Conservation (phyloP, 35 echinoderm and acorn worm genomes). For the Strongylocentrotus purpuratus region DNA sequence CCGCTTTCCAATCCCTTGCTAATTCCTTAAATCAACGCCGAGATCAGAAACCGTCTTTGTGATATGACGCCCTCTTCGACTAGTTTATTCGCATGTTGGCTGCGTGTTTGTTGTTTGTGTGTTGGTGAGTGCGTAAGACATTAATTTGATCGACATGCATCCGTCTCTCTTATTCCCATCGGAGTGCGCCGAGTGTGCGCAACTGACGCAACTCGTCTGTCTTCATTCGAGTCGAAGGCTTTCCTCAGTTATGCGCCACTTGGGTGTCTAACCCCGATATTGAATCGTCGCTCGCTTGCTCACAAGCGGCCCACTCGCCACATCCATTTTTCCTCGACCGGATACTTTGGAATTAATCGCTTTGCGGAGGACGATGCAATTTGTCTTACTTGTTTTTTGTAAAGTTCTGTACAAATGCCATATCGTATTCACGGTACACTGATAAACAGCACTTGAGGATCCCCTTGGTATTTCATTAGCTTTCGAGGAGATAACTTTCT, state of each 20-base stretch:
- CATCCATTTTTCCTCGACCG: background rate
- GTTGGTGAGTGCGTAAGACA: background rate
- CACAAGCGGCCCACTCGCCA: background rate
- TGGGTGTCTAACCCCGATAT: constrained; percentile 1
- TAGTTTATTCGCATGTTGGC: background rate
- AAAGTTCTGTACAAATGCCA: background rate
- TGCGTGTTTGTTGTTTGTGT: background rate
- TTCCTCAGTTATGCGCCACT: background rate
- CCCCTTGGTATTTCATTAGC: background rate
- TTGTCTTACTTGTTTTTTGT: background rate
- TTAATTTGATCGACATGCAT: constrained; percentile 11
- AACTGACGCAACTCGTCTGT: background rate
- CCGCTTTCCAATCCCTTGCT: background rate
- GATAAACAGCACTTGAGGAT: background rate
- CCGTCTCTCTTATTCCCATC: background rate
- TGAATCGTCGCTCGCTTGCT: background rate
- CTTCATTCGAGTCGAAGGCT: background rate
- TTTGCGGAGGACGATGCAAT: background rate
- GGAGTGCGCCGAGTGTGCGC: background rate
- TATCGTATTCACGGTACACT: background rate
- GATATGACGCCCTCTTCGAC: background rate
- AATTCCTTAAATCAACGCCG: background rate
- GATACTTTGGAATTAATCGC: constrained; percentile 15
- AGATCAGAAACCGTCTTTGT: background rate
- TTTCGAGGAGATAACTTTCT: background rate